Base-by-base conservation (phyloP, 1,140 invertebrate species). In the Pteromalus puparum region DNA sequence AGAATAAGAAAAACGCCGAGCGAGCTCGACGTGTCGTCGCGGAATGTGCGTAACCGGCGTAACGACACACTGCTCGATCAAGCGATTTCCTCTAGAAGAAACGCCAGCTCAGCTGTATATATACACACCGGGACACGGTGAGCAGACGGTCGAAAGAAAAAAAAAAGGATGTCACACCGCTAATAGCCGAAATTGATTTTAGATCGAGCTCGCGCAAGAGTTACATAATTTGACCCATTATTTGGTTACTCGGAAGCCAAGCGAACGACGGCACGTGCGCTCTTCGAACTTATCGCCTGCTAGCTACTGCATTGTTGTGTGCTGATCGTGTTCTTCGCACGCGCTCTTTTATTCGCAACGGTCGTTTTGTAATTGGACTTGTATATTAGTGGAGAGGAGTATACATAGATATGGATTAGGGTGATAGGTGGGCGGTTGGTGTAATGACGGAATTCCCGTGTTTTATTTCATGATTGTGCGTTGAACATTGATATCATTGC, bases 201-300 rank as follows among this genome's bases (percentile, higher is more conserved):
- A 18, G 48, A 75, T 67, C 15, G 10, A 26, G 72, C 24, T 82
- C 28, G 68, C 24, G 75, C 46, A 28, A 61, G 74, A 85, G 48
- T 90, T 90, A 89, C 88, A 91, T 89, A 89, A 90, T 53, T 82
- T 82, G 85, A 88, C 87, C 85, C 78, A 86, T 86, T 85, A 84
- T 84, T 67, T 13, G 24, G 26, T 10, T 70, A 12, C 21, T 7
- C 5, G 61, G 61, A 18, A 65, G 61, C 15, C 1, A 28, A 70
- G 21, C 28, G 67, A 28, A 6, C 12, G 15, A 0, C 26, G 67
- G 10, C 67, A 70, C 67, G 67, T 70, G 67, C 67, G 15, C 67
- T 5, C 24, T n/a, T 2, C 53, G 15, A 61, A n/a, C 21, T 61
- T n/a, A 61, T 61, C 15, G 0, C 21, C 3, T 61, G 21, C 53